Base-by-base conservation (phyloP, 2,113 vertebrate genomes). In the Ailuropoda melanoleuca region DNA sequence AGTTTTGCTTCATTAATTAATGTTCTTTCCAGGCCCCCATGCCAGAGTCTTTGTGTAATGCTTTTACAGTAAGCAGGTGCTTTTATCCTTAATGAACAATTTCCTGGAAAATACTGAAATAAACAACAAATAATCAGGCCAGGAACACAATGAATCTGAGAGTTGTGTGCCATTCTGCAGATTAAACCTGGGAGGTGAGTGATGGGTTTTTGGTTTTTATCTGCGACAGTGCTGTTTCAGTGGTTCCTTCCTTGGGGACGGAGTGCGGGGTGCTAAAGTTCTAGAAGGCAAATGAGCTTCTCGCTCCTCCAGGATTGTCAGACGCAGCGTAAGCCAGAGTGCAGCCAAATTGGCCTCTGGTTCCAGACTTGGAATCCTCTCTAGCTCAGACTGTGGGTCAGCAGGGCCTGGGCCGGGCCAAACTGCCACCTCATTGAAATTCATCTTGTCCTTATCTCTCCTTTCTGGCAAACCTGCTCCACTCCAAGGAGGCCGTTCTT, bases 11-110 rank as follows among this genome's bases (percentile, higher is more conserved):
- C 95, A 97, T 98, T 98, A 98, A 97, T 98, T 96, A 97, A 96
- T 87, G 93, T 62, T 97, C 95, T 97, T 98, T 97, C 83, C 70
- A 29, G 19, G 7, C 39, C 53, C 96, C 95, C 39, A 8, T 88
- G 97, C 98, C 97, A 98, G 97, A 92, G 95, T 62, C 58, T 98
- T 98, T 98, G 96, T 97, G 92, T 97, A 97, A 98, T 90, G 89
- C 84, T 98, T 37, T 99, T 99, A 97, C 99, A 97, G 99, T 98
- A 99, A 99, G 93, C 97, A 98, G 98, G 98, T 98, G 98, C 98
- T 99, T 98, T 98, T 98, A 98, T 95, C 94, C 93, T 95, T 98
- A 98, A 99, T 98, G 98, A 99, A 98, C 97, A 62, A 86, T 96
- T 99, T 99, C 98, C 98, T 98, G 98, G 98, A 97, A 98, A 97